A percentile compares a stretch with the other conserved stretches of the same genome.
phyloP scores from a whole-genome alignment of 2,888 invertebrate genomes.

The Sialis fuliginosa region DNA sequence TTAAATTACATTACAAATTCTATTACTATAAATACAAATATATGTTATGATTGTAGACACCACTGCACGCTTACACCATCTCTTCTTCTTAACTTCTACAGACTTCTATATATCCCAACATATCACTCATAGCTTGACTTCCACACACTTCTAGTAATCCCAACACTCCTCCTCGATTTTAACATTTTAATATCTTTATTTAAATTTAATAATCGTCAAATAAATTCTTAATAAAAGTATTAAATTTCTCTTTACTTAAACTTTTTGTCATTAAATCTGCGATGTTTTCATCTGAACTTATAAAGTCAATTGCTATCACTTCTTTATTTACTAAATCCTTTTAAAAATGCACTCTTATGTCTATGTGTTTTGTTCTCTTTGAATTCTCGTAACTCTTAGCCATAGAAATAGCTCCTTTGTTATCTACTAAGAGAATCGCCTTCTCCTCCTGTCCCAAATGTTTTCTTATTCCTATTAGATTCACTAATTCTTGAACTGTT shows the following conservation, averaged over 20 bases:
- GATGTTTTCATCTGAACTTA: background rate
- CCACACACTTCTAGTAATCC: too few species aligned
- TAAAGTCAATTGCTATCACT: too few species aligned
- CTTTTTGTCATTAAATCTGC: background rate
- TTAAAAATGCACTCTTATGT: background rate
- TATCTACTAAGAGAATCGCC: background rate
- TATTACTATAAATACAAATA: too few species aligned
- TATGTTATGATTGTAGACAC: too few species aligned
- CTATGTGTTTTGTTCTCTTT: background rate
- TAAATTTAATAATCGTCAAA: background rate
- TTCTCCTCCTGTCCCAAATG: background rate
- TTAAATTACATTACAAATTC: too few species aligned
- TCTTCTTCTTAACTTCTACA: too few species aligned
- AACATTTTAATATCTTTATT: background rate
- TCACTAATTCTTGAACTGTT: conserved; percentile 4
- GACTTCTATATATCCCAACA: background rate
- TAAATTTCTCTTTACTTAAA: background rate
- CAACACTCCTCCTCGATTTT: too few species aligned
- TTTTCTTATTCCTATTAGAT: conserved; percentile 5
- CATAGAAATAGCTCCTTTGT: background rate
- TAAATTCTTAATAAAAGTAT: background rate
- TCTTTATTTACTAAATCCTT: background rate
- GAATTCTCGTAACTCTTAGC: background rate
- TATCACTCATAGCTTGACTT: too few species aligned
- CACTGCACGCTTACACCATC: too few species aligned